Base-by-base conservation (phyloP, 2,797 vertebrate species). In the Diplodus puntazzo region DNA sequence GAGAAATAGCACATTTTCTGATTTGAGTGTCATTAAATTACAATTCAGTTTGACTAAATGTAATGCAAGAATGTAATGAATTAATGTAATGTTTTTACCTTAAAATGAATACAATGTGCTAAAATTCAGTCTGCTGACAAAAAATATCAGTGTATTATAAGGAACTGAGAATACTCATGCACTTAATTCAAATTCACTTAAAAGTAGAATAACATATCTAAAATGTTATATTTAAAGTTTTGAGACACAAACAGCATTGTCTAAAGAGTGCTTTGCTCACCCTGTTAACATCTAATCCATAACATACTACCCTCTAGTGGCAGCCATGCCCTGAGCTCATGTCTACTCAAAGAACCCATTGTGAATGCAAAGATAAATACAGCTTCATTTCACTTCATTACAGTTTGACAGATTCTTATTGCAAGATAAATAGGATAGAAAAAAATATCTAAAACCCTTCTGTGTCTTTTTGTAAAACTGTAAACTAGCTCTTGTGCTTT, bases 241-340 rank as follows among this genome's bases (percentile, higher is more conserved):
- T 52, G 50, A 61, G 14, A 73, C 57, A 55, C 1, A 69, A 80
- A 54, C 17, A 67, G 60, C 65, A 81, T 39, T 65, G 14, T 59
- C 34, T 60, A 23, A 39, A 52, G 20, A 75, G 34, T 71, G 75
- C 27, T 80, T 69, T 75, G 59, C 67, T 83, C 55, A 74, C 46
- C 80, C 68, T 63, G 49, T 73, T 83, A 63, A 54, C 64, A 76
- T 74, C 67, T 77, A 79, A 76, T 88, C 77, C 91, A 92, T 93
- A 93, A 85, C 61, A 89, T 87, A 91, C 88, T 91, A 92, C 94
- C 94, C 95, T 94, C 94, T 95, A 92, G 95, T 95, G 95, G 95
- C 70, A 79, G 84, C 53, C 50, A 48, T 61, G 73, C 57, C 69
- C 55, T 81, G 53, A 77, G 20, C 57, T 83, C 49, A 23, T 39